Evolutionary conservation across 2,888 invertebrate species (phyloP).

Genomic region (Acrobasis suavella): DNA sequence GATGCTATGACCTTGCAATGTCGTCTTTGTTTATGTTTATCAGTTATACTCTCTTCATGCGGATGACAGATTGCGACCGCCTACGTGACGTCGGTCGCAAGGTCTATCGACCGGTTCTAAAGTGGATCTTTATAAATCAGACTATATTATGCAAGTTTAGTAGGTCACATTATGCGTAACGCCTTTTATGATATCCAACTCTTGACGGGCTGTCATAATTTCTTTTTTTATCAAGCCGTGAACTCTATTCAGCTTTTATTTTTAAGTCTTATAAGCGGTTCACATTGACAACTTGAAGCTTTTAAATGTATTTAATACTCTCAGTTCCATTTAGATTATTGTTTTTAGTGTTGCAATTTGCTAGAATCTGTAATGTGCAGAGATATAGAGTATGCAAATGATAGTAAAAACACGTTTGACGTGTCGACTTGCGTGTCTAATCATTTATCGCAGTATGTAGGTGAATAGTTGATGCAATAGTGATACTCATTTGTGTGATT

Average conservation of each 20-base stretch:
- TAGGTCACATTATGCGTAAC: constrained; percentile 32
- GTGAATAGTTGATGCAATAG: constrained; percentile 23
- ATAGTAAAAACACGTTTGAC: constrained; percentile 13
- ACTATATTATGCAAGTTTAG: constrained; percentile 48
- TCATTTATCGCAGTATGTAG: constrained; percentile 7
- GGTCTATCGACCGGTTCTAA: constrained; percentile 61
- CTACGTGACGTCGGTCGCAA: constrained; percentile 49
- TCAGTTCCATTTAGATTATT: not conserved
- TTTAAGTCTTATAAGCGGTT: not conserved
- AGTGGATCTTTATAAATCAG: constrained; percentile 52
- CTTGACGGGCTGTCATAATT: constrained; percentile 28
- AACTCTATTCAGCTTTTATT: constrained; percentile 13
- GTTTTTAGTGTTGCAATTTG: not conserved
- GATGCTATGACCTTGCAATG: constrained; percentile 51
- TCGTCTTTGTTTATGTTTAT: constrained; percentile 47
- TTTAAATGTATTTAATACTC: not conserved
- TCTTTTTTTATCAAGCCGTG: not conserved
- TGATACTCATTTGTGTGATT: constrained; percentile 28
- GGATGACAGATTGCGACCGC: constrained; percentile 55
- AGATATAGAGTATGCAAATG: not conserved
- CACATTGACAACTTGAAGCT: not conserved
- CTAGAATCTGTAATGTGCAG: constrained; percentile 3
- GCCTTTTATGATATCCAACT: constrained; percentile 27
- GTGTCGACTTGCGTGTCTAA: constrained; percentile 2
- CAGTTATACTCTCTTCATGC: constrained; percentile 42